Base-by-base conservation (phyloP, 2,797 vertebrate species). In the Enteromius viviparus region DNA sequence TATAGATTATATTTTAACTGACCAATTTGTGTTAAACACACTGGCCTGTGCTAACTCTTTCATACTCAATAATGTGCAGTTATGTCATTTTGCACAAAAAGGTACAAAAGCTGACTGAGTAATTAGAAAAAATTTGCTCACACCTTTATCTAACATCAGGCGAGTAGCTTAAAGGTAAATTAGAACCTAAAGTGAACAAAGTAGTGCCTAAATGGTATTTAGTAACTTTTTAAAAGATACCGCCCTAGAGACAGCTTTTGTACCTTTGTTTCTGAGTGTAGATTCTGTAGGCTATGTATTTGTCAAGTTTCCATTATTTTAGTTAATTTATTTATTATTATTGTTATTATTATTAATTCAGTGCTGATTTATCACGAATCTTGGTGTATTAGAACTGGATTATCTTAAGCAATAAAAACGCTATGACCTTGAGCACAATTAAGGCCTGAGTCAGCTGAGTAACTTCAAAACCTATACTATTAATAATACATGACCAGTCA, bases 371-470 rank as follows among this genome's bases (percentile, higher is more conserved):
- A 64, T 32, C 26, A 32, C 2, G 7, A 8, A 9, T 34, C 3
- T 65, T 65, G 62, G 6, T 34, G 17, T 9, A 9, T 34, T 6
- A 70, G 40, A 23, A 26, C 11, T 26, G 11, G 11, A 45, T 42
- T 26, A 12, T 70, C n/a, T 76, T 19, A 47, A 72, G 45, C 45
- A 19, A 19, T 32, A 11, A 8, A 72, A 53, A 17, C 10, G 11
- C 17, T 19, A 66, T 66, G 62, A 78, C 76, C 62, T 78, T 78
- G 76, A 66, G 49, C 71, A 34, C 1, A 53, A 34, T 6, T 34
- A 1, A 34, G 14, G 32, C 72, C 11, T 37, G 51, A 17, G 9
- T 53, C n/a, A 51, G 15, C 19, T 21, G 26, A 51, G 51, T 32
- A 51, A 6, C 15, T 29, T 72, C 19, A 3, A 32, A 11, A 4